Evolutionary conservation across 1,140 invertebrate species (phyloP), one percentile per base, ranked within the genome.

Genomic region (Caenorhabditis brenneri): DNA sequence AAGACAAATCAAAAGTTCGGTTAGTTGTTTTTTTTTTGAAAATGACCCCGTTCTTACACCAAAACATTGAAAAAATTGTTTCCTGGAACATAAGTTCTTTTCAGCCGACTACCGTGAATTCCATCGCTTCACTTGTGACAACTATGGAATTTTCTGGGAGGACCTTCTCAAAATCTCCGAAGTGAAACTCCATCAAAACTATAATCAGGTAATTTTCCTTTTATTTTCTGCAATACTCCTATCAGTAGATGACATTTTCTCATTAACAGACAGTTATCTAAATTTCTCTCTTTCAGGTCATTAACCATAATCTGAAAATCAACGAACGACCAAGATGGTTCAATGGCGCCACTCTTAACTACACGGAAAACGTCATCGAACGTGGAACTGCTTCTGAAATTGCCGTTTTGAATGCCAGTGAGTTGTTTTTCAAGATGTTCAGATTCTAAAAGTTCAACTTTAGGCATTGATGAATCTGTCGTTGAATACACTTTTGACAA

Each of bases 251-350:
- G 48, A 51, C 58, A 46, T 85, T 81, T 58, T 22, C 19, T 74
- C 10, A 5, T 53, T 46, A 65, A 24, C 16, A 51, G 31, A 83
- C 19, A 16, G 29, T 81, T 81, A 58, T 79, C 27, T 78, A 15
- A 58, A 10, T 46, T 16, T 0, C n/a, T 36, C 29, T 6, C 3
- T 15, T 82, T 39, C 31, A 82, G 91, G 91, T 92, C 22, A 86
- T 92, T 22, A 90, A 92, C 79, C 89, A 88, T 83, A 86, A 86
- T 0, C 91, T 91, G 84, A 81, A 55, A 22, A 92, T 92, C 36
- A 81, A 87, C 33, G 91, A 92, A n/a, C 90, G 92, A 80, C 92
- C 92, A 16, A 88, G 91, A 86, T 93, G 92, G 92, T 93, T 93
- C 87, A 69, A 86, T 36, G 92, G 91, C 0, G 88, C 89, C 53